Evolutionary conservation across 1,140 invertebrate genomes (phyloP).

Genomic region (Drosophila persimilis): DNA sequence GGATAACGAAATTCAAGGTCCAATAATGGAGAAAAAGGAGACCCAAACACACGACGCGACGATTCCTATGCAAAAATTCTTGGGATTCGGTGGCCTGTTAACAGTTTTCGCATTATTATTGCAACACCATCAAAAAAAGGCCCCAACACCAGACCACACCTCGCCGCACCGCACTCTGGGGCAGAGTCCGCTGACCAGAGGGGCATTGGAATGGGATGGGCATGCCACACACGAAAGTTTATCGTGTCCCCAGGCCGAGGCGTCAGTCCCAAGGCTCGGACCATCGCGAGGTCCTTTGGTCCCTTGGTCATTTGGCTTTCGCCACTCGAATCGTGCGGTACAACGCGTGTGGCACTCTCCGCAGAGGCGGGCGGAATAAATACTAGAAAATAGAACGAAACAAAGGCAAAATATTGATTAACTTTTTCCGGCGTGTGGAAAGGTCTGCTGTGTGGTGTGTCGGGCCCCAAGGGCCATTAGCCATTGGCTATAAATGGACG

Average conservation of each 20-base stretch:
- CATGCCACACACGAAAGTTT: too few relatives aligned
- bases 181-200: too few relatives aligned
- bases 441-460: constrained; percentile 20
- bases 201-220: too few relatives aligned
- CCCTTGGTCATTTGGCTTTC: constrained; percentile 73
- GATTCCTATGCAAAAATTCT: constrained; percentile 44
- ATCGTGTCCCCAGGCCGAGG: constrained; percentile 5
- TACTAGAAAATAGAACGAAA: constrained; percentile 18
- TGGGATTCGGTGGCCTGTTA: constrained; percentile 35
- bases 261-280: constrained; percentile 21
- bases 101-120: constrained; percentile 50
- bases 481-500: constrained; percentile 37
- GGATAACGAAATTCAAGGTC: background rate
- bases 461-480: background rate
- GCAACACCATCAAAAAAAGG: constrained; percentile 28
- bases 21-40: constrained; percentile 8
- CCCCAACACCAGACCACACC: background rate
- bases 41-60: too few relatives aligned
- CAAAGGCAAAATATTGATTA: constrained; percentile 67
- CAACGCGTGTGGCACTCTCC: constrained; percentile 55
- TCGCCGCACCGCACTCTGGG: too few relatives aligned
- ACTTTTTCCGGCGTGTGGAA: constrained; percentile 40
- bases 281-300: constrained; percentile 44
- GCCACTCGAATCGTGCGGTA: constrained; percentile 71
- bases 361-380: constrained; percentile 25